Percentiles rank a stretch among this genome's conserved stretches.
phyloP scores from a whole-genome alignment of 2,113 vertebrate genomes.

The Gnathonemus longibarbis region DNA sequence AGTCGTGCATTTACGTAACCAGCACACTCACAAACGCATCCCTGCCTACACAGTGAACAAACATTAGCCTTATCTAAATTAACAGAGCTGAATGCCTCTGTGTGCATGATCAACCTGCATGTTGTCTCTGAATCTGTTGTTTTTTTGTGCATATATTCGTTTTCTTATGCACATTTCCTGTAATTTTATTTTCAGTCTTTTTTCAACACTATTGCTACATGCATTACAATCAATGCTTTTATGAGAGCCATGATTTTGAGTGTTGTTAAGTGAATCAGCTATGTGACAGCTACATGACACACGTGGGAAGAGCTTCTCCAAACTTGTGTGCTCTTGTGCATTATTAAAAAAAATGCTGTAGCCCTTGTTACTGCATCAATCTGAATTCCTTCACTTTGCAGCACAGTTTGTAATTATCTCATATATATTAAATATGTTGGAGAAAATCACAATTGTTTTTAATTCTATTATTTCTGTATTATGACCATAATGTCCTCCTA shows the following conservation, averaged over 20 bases:
- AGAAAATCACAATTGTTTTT: not conserved
- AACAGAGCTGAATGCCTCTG: not conserved
- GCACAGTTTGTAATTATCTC: not conserved
- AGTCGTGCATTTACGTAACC: not conserved
- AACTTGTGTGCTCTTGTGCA: not conserved
- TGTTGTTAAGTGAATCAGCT: not conserved
- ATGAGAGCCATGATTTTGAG: not conserved
- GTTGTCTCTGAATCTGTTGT: not conserved
- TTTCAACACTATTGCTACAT: not conserved
- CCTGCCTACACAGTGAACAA: constrained; percentile 14
- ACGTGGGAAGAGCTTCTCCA: not conserved
- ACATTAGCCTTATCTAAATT: constrained; percentile 7
- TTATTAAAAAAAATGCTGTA: not conserved
- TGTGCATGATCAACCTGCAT: not conserved
- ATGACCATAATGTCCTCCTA: not conserved
- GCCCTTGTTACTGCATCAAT: not conserved
- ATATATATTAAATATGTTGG: not conserved
- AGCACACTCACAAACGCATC: not conserved
- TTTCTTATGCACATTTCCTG: not conserved
- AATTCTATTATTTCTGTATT: not conserved
- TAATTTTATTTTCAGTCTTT: not conserved
- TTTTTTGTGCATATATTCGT: not conserved
- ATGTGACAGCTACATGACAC: not conserved
- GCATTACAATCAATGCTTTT: not conserved
- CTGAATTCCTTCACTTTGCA: not conserved